Conservation (phyloP, 2,113 vertebrate genomes). For the Beaufortia kweichowensis region DNA sequence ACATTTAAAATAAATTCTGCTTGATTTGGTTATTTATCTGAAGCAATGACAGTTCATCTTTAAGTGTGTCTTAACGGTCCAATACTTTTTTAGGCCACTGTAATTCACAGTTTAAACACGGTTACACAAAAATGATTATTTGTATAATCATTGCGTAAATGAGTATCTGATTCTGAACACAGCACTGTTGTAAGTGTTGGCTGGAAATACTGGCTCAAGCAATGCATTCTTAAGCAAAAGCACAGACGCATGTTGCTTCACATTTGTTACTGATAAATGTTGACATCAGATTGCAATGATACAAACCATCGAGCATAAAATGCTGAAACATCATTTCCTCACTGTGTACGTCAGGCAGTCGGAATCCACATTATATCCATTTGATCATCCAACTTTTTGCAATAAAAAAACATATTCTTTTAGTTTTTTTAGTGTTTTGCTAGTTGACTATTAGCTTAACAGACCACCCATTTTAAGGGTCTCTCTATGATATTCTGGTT, state of each 20-base stretch:
- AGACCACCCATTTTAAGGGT: too few relatives aligned
- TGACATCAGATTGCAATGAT: slow-evolving; percentile 50
- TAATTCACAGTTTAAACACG: slow-evolving; percentile 1
- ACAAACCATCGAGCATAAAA: slow-evolving; percentile 41
- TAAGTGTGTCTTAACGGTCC: neutral
- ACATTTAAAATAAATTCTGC: neutral
- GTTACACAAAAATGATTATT: neutral
- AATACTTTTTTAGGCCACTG: neutral
- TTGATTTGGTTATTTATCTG: neutral
- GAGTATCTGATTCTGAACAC: neutral
- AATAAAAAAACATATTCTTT: too few relatives aligned
- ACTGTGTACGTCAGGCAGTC: slow-evolving; percentile 22
- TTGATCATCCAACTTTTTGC: too few relatives aligned
- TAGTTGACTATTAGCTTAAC: too few relatives aligned
- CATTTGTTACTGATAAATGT: slow-evolving; percentile 58
- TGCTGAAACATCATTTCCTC: slow-evolving; percentile 44
- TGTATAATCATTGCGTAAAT: slow-evolving; percentile 13
- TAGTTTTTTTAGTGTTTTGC: neutral
- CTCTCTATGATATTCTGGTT: too few relatives aligned
- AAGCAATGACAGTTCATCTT: neutral
- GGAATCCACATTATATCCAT: slow-evolving; percentile 28
- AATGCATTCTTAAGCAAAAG: slow-evolving; percentile 48
- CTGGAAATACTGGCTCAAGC: slow-evolving; percentile 47
- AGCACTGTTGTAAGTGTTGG: neutral
- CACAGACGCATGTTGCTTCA: slow-evolving; percentile 46